These are phyloP conservation scores for Emydoidea blandingii DNA, from an alignment of 2,797 vertebrate species.

Conservation along the genomic window DNA sequence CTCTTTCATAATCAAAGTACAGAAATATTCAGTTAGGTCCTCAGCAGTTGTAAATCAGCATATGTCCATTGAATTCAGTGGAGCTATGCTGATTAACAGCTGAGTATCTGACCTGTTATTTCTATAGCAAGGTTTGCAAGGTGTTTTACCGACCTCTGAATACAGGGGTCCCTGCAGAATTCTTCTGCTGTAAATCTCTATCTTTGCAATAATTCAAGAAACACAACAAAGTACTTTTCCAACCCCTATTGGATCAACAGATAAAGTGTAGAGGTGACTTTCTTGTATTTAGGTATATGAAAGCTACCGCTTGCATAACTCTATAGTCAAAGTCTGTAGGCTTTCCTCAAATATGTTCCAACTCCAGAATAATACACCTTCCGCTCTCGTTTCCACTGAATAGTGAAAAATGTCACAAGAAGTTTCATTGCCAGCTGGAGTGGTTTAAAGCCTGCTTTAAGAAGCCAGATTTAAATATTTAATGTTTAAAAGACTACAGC, in stretches of 20 bases:
- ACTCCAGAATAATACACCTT: neutral
- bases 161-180: neutral
- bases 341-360: neutral
- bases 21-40: conserved; percentile 15
- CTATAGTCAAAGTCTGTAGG: neutral
- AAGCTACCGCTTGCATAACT: neutral
- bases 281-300: neutral
- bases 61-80: neutral
- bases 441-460: conserved; percentile 43
- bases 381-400: neutral
- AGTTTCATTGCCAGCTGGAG: neutral
- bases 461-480: conserved; percentile 39
- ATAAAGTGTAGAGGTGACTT: neutral
- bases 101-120: neutral
- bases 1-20: neutral
- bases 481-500: conserved; percentile 23
- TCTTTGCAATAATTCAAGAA: neutral
- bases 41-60: fast-evolving
- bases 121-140: neutral
- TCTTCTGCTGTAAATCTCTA: neutral
- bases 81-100: neutral
- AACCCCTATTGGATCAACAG: neutral
- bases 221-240: neutral
- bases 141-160: neutral
- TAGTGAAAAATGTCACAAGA: fast-evolving